A percentile compares a stretch with the other conserved stretches of the same genome.
phyloP scores from a whole-genome alignment of 2,113 vertebrate species.

The Poecilia latipinna region DNA sequence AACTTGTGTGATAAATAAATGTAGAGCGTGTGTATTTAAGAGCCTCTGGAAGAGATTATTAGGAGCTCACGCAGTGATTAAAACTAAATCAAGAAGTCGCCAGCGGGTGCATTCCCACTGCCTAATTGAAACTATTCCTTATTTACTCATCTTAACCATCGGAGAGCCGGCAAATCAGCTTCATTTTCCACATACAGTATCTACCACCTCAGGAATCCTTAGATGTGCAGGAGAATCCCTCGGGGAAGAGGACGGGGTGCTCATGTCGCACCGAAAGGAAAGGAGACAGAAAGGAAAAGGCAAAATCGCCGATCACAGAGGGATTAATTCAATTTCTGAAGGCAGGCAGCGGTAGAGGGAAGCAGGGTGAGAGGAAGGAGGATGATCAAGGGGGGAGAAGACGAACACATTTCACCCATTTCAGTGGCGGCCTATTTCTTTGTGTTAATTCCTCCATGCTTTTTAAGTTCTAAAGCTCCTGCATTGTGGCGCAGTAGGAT shows the following conservation, averaged over 20 bases:
- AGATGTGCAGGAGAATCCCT: conserved; percentile 33
- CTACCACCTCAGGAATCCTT: conserved; percentile 38
- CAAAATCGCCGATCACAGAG: conserved; percentile 71
- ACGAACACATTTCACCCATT: conserved; percentile 37
- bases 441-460: conserved; percentile 65
- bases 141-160: conserved; percentile 76
- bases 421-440: conserved; percentile 66
- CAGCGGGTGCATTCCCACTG: conserved; percentile 64
- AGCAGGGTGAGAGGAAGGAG: neutral
- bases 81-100: conserved; percentile 68
- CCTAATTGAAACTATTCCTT: conserved; percentile 79
- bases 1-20: conserved; percentile 60
- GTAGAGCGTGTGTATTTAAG: conserved; percentile 53
- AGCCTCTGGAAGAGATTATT: conserved; percentile 68
- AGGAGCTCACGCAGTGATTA: conserved; percentile 73
- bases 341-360: conserved; percentile 35
- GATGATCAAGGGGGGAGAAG: conserved; percentile 1
- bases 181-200: conserved; percentile 57
- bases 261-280: conserved; percentile 55
- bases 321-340: conserved; percentile 76
- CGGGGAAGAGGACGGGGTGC: conserved; percentile 47
- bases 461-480: conserved; percentile 62
- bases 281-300: conserved; percentile 37
- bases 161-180: conserved; percentile 52
- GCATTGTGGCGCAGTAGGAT: conserved; percentile 58